These are phyloP conservation scores for Drosophila greeni DNA, from an alignment of 2,888 invertebrate species.

Conservation along the genomic window DNA sequence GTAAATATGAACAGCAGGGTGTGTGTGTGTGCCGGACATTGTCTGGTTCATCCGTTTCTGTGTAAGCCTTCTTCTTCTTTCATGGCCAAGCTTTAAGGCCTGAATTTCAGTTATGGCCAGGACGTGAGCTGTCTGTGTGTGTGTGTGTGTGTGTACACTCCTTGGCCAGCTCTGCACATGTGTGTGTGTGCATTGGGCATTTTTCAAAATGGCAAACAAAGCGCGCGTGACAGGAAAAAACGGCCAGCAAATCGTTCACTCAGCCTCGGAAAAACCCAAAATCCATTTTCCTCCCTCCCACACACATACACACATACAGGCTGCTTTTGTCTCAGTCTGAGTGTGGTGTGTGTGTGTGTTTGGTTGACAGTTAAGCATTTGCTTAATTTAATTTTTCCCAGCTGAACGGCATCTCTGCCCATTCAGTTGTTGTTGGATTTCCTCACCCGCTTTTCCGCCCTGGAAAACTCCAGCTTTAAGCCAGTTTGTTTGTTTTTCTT, in stretches of 20 bases:
- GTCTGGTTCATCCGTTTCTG: conserved; percentile 26
- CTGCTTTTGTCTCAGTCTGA: conserved; percentile 25
- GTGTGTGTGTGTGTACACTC: background rate
- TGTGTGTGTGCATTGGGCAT: conserved; percentile 40
- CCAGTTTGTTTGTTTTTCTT: conserved; percentile 33
- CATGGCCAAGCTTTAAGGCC: conserved; percentile 31
- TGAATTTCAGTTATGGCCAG: conserved; percentile 38
- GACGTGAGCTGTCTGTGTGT: conserved; percentile 19
- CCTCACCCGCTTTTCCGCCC: background rate
- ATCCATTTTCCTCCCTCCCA: conserved; percentile 32
- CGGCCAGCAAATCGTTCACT: conserved; percentile 44
- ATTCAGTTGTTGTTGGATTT: conserved; percentile 1
- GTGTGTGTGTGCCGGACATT: conserved; percentile 13
- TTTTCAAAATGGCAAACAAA: conserved; percentile 49
- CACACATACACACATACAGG: background rate
- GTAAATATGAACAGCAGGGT: conserved; percentile 42
- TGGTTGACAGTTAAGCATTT: conserved; percentile 39
- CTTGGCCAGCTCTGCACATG: conserved; percentile 15
- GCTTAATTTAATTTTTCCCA: conserved; percentile 44
- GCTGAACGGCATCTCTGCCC: conserved; percentile 35
- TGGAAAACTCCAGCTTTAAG: conserved; percentile 2
- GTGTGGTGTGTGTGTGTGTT: conserved; percentile 5
- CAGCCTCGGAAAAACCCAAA: conserved; percentile 37
- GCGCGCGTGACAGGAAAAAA: conserved; percentile 47
- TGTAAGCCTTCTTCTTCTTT: conserved; percentile 9